Base-by-base conservation (phyloP, 1,140 invertebrate species). In the Panagrolaimus sp. region DNA sequence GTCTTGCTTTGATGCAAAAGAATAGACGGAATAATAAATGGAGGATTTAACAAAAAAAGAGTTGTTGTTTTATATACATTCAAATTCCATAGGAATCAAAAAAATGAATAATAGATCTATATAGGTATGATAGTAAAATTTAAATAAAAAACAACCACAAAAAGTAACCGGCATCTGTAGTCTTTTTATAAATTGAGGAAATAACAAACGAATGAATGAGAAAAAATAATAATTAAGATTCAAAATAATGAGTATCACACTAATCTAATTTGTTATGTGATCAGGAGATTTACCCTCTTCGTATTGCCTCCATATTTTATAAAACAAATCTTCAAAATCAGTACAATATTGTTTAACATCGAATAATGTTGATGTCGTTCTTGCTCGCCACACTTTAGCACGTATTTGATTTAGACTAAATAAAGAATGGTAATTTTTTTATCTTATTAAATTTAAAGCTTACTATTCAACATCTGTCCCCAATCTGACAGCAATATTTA, bases 301-400 rank as follows among this genome's bases (percentile, higher is more conserved):
- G 78, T 89, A 89, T 74, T 87, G 86, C 16, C 89, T 87, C 92
- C 92, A 96, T 91, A 96, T 96, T 77, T 88, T 88, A 45, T 84
- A 84, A 81, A 92, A 95, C 8, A 96, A 84, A 82, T 88, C 87
- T 83, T 97, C 94, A 85, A 99, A 86, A 65, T 92, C 91, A 67
- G 86, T 84, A 14, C 92, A 90, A 83, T 98, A 98, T 75, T 89
- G 88, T 82, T 90, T 89, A 75, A 92, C 93, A 84, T 93, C 90
- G 83, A 98, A 99, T 25, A 99, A 84, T 0, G 92, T 92, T 81
- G 91, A 93, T 44, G 90, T 89, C 5, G 90, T 88, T 63, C 95
- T 87, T 0, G 91, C 90, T 75, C 89, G 88, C 90, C 92, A 97
- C 5, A 99, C 94, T 85, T 96, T 96, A 1, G 90, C 92, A 75